Percentiles rank a stretch among this genome's conserved stretches.
Evolutionary conservation across 2,797 vertebrate species (phyloP).

Genomic region (Hylomyscus alleni): DNA sequence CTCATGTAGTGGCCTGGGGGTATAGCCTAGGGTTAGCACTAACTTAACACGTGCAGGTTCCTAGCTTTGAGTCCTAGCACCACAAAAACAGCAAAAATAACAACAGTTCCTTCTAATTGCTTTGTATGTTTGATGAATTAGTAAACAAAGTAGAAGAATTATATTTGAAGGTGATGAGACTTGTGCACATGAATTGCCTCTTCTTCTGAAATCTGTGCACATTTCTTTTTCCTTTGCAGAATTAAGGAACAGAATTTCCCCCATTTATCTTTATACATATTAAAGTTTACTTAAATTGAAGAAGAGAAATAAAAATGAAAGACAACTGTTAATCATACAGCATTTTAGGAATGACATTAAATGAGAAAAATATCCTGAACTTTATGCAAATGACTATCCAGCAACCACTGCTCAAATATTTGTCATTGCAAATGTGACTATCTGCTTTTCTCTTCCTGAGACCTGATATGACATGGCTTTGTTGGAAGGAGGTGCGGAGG

Average conservation of each 20-base stretch:
- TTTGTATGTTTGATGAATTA: background rate
- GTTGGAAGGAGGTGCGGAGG: background rate
- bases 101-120: background rate
- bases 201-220: background rate
- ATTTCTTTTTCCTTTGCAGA: background rate
- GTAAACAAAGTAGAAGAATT: background rate
- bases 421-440: background rate
- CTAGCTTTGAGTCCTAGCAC: background rate
- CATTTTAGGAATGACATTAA: background rate
- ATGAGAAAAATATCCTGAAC: background rate
- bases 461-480: background rate
- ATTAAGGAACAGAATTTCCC: background rate
- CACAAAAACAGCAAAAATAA: background rate
- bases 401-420: background rate
- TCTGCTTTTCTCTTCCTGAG: background rate
- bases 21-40: background rate
- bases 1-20: background rate
- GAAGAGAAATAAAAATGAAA: background rate
- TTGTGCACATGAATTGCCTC: background rate
- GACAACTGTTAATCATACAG: background rate
- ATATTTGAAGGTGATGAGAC: background rate
- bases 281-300: conserved; percentile 10
- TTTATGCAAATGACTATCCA: background rate
- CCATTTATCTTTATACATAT: background rate
- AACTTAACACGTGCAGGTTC: background rate